Conservation (phyloP, 2,888 invertebrate genomes). For the Scaptodrosophila latifasciaeformis region DNA sequence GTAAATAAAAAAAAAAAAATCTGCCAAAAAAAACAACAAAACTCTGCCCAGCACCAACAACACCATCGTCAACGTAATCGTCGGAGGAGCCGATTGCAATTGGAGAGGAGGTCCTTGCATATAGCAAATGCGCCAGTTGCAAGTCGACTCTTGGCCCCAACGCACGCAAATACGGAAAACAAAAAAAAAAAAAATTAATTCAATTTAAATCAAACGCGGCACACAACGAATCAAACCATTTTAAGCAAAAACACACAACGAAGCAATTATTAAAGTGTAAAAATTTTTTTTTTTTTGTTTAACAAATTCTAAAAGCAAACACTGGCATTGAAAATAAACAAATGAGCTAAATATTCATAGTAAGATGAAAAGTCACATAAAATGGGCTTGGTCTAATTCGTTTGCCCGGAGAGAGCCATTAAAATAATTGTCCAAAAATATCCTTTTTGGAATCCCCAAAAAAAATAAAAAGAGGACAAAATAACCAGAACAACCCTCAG, state of each 20-base stretch:
- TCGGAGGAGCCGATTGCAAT: slow-evolving; percentile 22
- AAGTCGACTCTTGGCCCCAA: slow-evolving; percentile 63
- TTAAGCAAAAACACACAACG: slow-evolving; percentile 24
- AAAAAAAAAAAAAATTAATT: slow-evolving; percentile 10
- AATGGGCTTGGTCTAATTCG: slow-evolving; percentile 18
- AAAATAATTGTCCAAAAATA: slow-evolving; percentile 22
- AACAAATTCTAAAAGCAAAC: slow-evolving; percentile 4
- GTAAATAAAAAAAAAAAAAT: no score
- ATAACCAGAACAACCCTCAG: slow-evolving; percentile 9
- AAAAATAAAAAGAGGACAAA: background rate
- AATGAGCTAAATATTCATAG: no score
- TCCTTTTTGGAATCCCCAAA: slow-evolving; percentile 8
- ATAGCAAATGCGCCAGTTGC: slow-evolving; percentile 63
- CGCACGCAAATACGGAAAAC: slow-evolving; percentile 58
- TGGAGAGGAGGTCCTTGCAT: slow-evolving; percentile 46
- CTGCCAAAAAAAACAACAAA: no score
- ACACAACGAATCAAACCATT: slow-evolving; percentile 13
- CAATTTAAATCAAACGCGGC: slow-evolving; percentile 18
- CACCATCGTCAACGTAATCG: slow-evolving; percentile 20
- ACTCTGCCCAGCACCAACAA: background rate
- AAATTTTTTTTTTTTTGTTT: background rate
- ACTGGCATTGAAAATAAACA: background rate
- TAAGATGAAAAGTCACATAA: slow-evolving; percentile 6
- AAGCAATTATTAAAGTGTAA: slow-evolving; percentile 31
- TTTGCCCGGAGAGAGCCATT: slow-evolving; percentile 11